Evolutionary conservation across 2,888 invertebrate species (phyloP).

Genomic region (Neoscelio sp.): DNA sequence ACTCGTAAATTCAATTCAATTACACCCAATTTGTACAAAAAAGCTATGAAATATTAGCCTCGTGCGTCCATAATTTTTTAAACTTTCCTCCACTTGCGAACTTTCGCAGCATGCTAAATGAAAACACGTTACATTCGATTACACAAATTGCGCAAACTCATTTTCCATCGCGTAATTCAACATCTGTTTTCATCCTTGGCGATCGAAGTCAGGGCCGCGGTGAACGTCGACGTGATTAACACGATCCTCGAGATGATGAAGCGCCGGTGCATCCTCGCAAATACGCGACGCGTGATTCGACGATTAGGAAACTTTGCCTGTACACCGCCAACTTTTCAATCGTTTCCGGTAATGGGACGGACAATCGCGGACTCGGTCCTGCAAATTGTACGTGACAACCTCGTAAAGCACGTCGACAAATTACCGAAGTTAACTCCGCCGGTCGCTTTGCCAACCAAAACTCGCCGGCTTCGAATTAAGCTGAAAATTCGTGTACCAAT

Average conservation of each 20-base stretch:
- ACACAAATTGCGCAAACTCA: too few relatives aligned
- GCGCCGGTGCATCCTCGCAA: slow-evolving; percentile 12
- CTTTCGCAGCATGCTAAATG: slow-evolving; percentile 32
- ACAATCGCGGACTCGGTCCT: slow-evolving; percentile 53
- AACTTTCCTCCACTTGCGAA: slow-evolving; percentile 35
- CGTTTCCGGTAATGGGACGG: slow-evolving; percentile 59
- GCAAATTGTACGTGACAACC: slow-evolving; percentile 65
- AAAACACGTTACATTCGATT: slow-evolving; percentile 1
- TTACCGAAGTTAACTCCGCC: slow-evolving; percentile 65
- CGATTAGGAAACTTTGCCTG: slow-evolving; percentile 55
- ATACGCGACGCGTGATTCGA: slow-evolving; percentile 28
- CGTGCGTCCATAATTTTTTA: slow-evolving; percentile 24
- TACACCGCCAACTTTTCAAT: slow-evolving; percentile 63
- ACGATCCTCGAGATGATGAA: slow-evolving; percentile 9
- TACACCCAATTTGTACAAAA: slow-evolving; percentile 5
- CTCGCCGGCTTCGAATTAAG: slow-evolving; percentile 50
- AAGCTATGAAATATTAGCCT: slow-evolving; percentile 27
- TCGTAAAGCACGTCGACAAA: slow-evolving; percentile 68
- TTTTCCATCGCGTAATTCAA: slow-evolving; percentile 18
- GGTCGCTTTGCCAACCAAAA: slow-evolving; percentile 55
- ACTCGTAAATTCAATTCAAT: slow-evolving; percentile 45
- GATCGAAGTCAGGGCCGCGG: background rate
- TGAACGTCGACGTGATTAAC: slow-evolving; percentile 33
- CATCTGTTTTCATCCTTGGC: slow-evolving; percentile 26
- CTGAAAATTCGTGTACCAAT: slow-evolving; percentile 50